These are phyloP conservation scores for Maniola hyperantus DNA, from an alignment of 2,888 invertebrate species.

Conservation along the genomic window DNA sequence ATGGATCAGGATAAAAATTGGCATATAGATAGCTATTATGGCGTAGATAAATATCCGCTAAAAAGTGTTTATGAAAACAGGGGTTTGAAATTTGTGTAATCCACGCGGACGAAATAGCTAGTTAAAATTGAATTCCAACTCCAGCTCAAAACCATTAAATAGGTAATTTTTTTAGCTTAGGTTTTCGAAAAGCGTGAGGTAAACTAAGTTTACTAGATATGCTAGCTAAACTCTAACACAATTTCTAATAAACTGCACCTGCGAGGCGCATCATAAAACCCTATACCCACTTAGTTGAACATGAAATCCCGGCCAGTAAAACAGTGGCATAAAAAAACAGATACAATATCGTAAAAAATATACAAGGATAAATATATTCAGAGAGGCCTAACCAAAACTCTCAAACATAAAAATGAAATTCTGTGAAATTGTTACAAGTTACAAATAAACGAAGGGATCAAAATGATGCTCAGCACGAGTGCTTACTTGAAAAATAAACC, in stretches of 20 bases:
- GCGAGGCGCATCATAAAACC: neutral
- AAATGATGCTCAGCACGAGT: constrained; percentile 20
- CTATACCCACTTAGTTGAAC: neutral
- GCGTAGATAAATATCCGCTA: too few relatives aligned
- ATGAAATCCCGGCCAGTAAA: neutral
- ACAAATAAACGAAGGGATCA: constrained; percentile 14
- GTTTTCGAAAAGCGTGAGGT: neutral
- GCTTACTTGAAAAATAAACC: constrained; percentile 29
- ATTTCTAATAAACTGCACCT: neutral
- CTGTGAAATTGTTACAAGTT: constrained; percentile 15
- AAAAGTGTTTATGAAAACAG: too few relatives aligned
- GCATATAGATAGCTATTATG: too few relatives aligned
- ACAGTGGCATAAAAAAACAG: neutral
- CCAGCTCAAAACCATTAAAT: neutral
- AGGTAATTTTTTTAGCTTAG: too few relatives aligned
- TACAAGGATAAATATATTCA: neutral
- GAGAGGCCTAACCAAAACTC: neutral
- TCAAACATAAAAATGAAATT: constrained; percentile 7
- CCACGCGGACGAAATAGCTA: too few relatives aligned
- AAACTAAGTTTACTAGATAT: too few relatives aligned
- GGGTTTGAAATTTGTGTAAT: too few relatives aligned
- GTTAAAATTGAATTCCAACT: too few relatives aligned
- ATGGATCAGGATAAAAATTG: too few relatives aligned
- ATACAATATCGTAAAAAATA: neutral
- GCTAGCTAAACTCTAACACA: neutral